Percentiles rank a stretch among this genome's conserved stretches.
Evolutionary conservation across 2,888 invertebrate genomes (phyloP).

Genomic region (Tribolium freemani): DNA sequence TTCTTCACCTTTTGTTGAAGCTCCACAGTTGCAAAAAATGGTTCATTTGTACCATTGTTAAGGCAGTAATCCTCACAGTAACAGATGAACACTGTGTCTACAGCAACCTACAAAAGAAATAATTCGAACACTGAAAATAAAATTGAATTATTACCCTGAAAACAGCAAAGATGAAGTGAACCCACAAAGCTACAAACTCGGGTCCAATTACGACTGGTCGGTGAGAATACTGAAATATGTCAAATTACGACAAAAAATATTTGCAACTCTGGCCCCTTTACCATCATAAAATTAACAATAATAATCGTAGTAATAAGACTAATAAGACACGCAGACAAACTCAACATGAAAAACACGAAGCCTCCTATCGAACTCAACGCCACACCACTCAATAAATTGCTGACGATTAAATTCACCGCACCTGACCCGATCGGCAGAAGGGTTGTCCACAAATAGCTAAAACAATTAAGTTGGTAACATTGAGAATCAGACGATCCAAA

Average conservation of each 20-base stretch:
- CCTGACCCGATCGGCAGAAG: constrained; percentile 44
- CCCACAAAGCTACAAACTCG: constrained; percentile 27
- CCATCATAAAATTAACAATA: constrained; percentile 1
- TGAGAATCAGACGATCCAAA: too few relatives aligned
- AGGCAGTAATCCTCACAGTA: constrained; percentile 42
- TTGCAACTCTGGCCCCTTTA: neutral
- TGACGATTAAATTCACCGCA: constrained; percentile 37
- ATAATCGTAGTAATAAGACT: constrained; percentile 3
- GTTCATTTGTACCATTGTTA: constrained; percentile 34
- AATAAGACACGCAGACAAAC: too few relatives aligned
- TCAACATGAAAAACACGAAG: constrained; percentile 39
- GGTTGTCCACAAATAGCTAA: constrained; percentile 35
- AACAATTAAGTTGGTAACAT: neutral
- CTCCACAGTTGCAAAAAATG: constrained; percentile 19
- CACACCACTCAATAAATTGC: constrained; percentile 40
- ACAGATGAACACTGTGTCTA: constrained; percentile 43
- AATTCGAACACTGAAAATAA: neutral
- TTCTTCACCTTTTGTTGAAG: constrained; percentile 1
- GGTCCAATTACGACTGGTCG: constrained; percentile 22
- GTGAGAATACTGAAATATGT: neutral
- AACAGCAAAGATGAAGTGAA: constrained; percentile 42
- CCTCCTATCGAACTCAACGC: constrained; percentile 45
- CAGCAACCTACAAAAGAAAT: constrained; percentile 27
- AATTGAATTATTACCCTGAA: constrained; percentile 43
- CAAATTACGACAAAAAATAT: neutral